These are phyloP conservation scores for Folsomia manolachei DNA, from an alignment of 2,888 invertebrate species.

Conservation along the genomic window DNA sequence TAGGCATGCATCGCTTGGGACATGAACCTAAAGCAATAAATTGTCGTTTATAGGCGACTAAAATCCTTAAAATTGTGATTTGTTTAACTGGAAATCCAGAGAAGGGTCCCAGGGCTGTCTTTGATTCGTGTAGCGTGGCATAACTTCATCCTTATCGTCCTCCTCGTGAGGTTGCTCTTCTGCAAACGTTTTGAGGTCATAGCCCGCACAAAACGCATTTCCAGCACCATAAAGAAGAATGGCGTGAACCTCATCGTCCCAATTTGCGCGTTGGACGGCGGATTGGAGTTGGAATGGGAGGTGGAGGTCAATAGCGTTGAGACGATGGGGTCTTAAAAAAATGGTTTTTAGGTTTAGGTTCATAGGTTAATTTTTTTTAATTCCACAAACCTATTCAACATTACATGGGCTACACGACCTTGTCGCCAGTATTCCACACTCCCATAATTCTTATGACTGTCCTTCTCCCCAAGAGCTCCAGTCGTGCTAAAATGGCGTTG, in stretches of 20 bases:
- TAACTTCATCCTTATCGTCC: background rate
- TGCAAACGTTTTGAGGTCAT: slow-evolving; percentile 42
- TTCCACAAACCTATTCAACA: too few relatives aligned
- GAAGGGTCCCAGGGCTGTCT: slow-evolving; percentile 40
- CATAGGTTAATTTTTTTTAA: too few relatives aligned
- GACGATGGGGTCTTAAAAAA: slow-evolving; percentile 32
- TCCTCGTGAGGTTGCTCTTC: background rate
- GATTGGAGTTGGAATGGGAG: slow-evolving; percentile 41
- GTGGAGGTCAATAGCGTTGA: slow-evolving; percentile 40
- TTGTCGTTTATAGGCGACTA: too few relatives aligned
- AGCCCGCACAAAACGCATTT: slow-evolving; percentile 39
- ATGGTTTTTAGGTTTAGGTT: too few relatives aligned
- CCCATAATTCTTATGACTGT: background rate
- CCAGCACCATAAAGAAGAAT: slow-evolving; percentile 45
- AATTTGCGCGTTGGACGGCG: slow-evolving; percentile 39
- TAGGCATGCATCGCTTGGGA: slow-evolving; percentile 29
- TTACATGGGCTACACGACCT: slow-evolving; percentile 39
- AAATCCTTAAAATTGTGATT: background rate
- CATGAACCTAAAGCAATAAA: slow-evolving; percentile 31
- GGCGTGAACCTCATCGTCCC: slow-evolving; percentile 37
- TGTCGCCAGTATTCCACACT: slow-evolving; percentile 44
- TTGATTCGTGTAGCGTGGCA: slow-evolving; percentile 22
- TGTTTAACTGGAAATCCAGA: slow-evolving; percentile 31
- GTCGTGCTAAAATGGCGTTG: too few relatives aligned
- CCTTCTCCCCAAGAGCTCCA: background rate